Percentiles rank a stretch among this genome's conserved stretches.
Evolutionary conservation across 2,888 invertebrate species (phyloP).

Genomic region (Meiosimyza decipiens): DNA sequence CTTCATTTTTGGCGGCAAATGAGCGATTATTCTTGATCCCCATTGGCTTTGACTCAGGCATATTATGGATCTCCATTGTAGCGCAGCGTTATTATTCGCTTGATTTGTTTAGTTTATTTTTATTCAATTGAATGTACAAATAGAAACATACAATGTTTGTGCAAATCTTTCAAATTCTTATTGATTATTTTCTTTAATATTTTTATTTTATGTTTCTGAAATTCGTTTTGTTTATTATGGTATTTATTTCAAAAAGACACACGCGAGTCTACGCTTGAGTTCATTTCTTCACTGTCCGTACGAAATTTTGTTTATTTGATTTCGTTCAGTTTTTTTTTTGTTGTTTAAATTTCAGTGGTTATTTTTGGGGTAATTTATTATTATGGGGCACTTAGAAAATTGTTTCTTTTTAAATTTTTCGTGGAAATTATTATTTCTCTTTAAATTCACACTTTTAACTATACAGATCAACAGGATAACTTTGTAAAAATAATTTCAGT

Average conservation of each 20-base stretch:
- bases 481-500: too few species aligned
- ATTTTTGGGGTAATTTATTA: not conserved
- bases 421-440: too few species aligned
- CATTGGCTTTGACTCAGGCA: conserved; percentile 54
- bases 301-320: not conserved
- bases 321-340: not conserved
- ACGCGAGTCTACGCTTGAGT: conserved; percentile 7
- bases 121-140: not conserved
- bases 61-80: conserved; percentile 61
- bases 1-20: conserved; percentile 50
- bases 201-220: not conserved
- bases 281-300: not conserved
- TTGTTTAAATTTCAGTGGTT: not conserved
- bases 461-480: too few species aligned
- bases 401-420: too few species aligned
- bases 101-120: conserved; percentile 33
- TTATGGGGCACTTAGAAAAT: too few species aligned
- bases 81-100: conserved; percentile 32
- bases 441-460: too few species aligned
- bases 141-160: not conserved
- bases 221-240: not conserved
- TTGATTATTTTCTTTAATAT: not conserved
- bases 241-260: not conserved
- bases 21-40: conserved; percentile 50
- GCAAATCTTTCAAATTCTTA: conserved; percentile 19